Base-by-base conservation (phyloP, 2,113 vertebrate species). In the Trogon surrucura region DNA sequence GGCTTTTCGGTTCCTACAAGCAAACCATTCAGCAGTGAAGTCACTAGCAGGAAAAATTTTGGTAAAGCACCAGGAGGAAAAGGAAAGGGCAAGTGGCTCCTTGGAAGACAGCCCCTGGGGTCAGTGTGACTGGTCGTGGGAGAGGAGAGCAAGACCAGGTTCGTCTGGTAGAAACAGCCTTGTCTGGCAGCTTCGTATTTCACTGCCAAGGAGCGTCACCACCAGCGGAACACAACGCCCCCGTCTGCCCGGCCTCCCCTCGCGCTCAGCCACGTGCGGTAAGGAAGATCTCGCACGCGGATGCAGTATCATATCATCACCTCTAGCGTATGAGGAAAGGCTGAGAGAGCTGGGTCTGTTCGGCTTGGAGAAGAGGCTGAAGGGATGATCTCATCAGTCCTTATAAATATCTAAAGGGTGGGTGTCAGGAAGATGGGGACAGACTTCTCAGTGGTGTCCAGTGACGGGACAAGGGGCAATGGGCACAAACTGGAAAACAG, bases 261-360 rank as follows among this genome's bases (percentile, higher is more conserved):
- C 10, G 2, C 1, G 3, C 17, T 13, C 53, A 23, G 3, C 60
- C 1, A 0, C 0, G 16, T 13, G 29, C 3, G 7, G 41, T 26
- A 34, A 16, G 21, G 0, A 7, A n/a, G 58, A 10, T 34, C 45
- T 34, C 6, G 23, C 5, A 1, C n/a, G 2, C 0, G 5, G 75
- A 8, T 0, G 0, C 3, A 45, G 16, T 0, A 0, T 8, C 41
- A 12, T 41, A 11, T 41, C 41, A 41, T 41, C 41, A 41, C 41
- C 41, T 41, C 41, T 41, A 41, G 41, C 41, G 13, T 13, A 41
- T 11, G 41, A 41, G 41, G 41, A 41, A 41, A 41, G 41, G 41
- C 41, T 41, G 41, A 41, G 41, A 41, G 41, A 41, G 41, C 11
- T 41, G 41, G 41, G 41, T 41, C 41, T 41, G 41, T 41, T 41